A percentile compares a stretch with the other conserved stretches of the same genome.
These are phyloP conservation scores for Lerema accius DNA, from an alignment of 1,140 invertebrate species.

Conservation along the genomic window DNA sequence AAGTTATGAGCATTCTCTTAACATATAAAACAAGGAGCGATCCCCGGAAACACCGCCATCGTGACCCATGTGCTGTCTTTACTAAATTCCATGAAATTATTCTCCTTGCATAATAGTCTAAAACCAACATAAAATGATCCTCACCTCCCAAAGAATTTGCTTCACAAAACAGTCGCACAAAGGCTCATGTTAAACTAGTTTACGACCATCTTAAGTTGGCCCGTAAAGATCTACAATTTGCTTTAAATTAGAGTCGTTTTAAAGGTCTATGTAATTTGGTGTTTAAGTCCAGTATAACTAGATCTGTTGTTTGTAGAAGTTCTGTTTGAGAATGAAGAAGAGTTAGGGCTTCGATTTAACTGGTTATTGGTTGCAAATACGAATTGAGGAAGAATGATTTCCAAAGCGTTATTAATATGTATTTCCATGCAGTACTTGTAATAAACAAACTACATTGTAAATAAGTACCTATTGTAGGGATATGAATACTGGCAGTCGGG, in stretches of 20 bases:
- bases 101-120: constrained; percentile 29
- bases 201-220: constrained; percentile 12
- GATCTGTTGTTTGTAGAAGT: constrained; percentile 5
- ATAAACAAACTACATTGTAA: not conserved
- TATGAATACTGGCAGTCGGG: too few relatives aligned
- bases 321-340: constrained; percentile 2
- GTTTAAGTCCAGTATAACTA: not conserved
- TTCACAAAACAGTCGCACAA: constrained; percentile 2
- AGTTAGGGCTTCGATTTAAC: constrained; percentile 2
- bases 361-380: constrained; percentile 22
- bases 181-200: constrained; percentile 11
- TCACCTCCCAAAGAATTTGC: not conserved
- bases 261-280: constrained; percentile 25
- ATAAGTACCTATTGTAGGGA: not conserved
- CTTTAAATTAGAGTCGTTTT: constrained; percentile 21
- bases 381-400: constrained; percentile 7
- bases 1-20: constrained; percentile 25
- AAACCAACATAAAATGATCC: constrained; percentile 15
- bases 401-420: constrained; percentile 13
- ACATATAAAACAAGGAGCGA: constrained; percentile 19
- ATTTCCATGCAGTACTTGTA: constrained; percentile 7
- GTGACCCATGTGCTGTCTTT: constrained; percentile 24
- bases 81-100: constrained; percentile 32
- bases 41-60: constrained; percentile 31
- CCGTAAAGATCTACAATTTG: constrained; percentile 17